Evolutionary conservation across 2,113 vertebrate species (phyloP), one percentile per base, ranked within the genome.

Genomic region (Motacilla tschutschensis): DNA sequence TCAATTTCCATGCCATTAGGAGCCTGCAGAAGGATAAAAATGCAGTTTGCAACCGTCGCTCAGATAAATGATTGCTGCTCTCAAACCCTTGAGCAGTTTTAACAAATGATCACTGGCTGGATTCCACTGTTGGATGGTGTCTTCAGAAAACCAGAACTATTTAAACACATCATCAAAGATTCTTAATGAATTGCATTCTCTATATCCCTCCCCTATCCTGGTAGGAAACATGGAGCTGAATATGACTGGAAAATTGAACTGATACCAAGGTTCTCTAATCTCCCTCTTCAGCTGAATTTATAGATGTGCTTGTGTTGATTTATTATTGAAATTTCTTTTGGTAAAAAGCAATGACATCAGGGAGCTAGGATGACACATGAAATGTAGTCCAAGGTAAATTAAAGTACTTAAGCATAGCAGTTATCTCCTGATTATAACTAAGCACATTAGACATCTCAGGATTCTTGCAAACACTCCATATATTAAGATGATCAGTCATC

Each of bases 381-480:
- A 88, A 90, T 81, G 75, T 80, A 92, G 91, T 77, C 72, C 87
- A 57, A 78, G 55, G 89, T 88, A 94, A 93, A 90, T 88, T 89
- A 91, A 92, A 93, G 80, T 83, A 67, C 85, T 92, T 88, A 91
- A 93, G 83, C 13, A 8, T 65, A 81, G 72, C 87, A 90, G 88
- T 92, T 87, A 88, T 92, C 66, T 10, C 83, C 87, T 90, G 93
- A 91, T 92, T 88, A 78, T 72, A 88, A 72, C 67, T 84, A 87
- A 85, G 87, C 64, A 50, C 58, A 57, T 91, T 33, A 93, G 88
- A 84, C 77, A 86, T 78, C 87, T 92, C 80, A 60, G 78, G 63
- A 92, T 84, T 85, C 85, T 93, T 92, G 89, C 80, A 95, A 93
- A 91, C 76, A 85, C 74, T 94, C 88, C 92, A 83, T 93, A 82